phyloP scores from a whole-genome alignment of 2,113 vertebrate species.

The Phocoena sinus region DNA sequence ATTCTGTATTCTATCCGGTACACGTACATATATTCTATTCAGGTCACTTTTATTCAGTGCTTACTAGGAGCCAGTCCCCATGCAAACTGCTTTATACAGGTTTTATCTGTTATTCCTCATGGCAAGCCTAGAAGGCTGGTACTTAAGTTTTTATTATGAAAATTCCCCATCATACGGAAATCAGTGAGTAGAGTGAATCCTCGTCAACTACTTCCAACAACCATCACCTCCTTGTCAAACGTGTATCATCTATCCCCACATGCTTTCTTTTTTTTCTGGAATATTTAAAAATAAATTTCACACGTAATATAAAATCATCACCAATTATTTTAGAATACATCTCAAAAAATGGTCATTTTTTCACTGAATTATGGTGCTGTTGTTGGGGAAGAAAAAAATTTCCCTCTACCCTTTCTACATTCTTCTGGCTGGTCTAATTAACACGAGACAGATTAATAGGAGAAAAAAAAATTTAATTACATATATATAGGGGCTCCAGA shows the following conservation, averaged over 20 bases:
- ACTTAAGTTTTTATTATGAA: not conserved
- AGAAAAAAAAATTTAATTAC: not conserved
- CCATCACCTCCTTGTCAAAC: not conserved
- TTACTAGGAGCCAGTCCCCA: not conserved
- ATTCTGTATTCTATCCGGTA: not conserved
- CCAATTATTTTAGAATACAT: not conserved
- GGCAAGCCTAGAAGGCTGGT: not conserved
- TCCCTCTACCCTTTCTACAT: not conserved
- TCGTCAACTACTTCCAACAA: not conserved
- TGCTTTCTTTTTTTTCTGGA: not conserved
- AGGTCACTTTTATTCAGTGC: not conserved
- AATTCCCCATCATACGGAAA: not conserved
- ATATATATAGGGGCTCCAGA: not conserved
- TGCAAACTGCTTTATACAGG: not conserved
- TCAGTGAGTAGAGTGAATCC: not conserved
- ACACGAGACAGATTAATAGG: not conserved
- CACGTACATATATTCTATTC: not conserved
- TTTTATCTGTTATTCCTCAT: not conserved
- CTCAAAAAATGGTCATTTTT: not conserved
- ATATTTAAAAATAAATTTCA: conserved; percentile 21
- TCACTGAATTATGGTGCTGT: not conserved
- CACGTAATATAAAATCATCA: not conserved
- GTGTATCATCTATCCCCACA: not conserved
- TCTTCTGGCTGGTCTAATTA: not conserved
- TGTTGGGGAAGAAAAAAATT: not conserved